A percentile compares a stretch with the other conserved stretches of the same genome.
These are phyloP conservation scores for Ceryle rudis DNA, from an alignment of 2,797 vertebrate species.

Conservation along the genomic window DNA sequence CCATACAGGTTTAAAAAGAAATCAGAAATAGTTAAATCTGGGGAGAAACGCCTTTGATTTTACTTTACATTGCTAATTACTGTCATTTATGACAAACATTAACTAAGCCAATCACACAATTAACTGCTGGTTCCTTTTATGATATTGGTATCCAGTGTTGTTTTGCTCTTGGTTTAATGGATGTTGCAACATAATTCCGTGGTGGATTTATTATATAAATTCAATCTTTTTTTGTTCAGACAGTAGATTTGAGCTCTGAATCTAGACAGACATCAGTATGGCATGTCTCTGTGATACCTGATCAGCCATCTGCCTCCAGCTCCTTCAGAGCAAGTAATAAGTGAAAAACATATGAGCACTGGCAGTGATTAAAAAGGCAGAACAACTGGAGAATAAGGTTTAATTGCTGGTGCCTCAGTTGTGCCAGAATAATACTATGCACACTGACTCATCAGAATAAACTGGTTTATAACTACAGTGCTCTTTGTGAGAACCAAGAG, in stretches of 20 bases:
- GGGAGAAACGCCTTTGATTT: background rate
- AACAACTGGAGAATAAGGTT: slow-evolving; percentile 23
- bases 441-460: slow-evolving; percentile 40
- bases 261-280: background rate
- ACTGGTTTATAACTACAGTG: background rate
- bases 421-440: slow-evolving; percentile 16
- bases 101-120: background rate
- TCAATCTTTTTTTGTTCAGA: background rate
- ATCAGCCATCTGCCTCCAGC: background rate
- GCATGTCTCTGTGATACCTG: background rate
- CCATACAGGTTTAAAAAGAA: background rate
- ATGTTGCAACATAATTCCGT: background rate
- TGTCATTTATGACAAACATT: background rate
- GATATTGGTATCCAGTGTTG: background rate
- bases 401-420: slow-evolving; percentile 17
- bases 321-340: background rate
- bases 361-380: slow-evolving; percentile 6
- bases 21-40: background rate
- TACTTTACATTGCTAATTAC: background rate
- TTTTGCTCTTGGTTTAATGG: background rate
- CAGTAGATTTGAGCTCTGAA: background rate
- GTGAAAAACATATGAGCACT: background rate
- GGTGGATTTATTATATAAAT: background rate
- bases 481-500: background rate
- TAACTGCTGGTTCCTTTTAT: background rate